Evolutionary conservation across 1,140 invertebrate species (phyloP), one percentile per base, ranked within the genome.

Genomic region (Drosophila malerkotliana): DNA sequence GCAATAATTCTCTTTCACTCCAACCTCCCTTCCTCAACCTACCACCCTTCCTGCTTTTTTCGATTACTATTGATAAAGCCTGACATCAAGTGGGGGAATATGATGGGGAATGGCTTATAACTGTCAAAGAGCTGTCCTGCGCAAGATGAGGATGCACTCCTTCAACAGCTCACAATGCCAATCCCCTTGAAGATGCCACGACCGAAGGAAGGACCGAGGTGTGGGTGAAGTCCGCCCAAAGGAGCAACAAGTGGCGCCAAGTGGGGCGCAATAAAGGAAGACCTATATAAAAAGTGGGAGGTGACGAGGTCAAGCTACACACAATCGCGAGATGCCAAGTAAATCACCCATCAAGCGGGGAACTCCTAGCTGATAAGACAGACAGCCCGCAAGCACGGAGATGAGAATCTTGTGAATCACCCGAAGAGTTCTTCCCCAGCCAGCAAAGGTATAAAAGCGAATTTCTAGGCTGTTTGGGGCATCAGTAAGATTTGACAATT

Each of bases 351-450:
- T 18, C 39, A 30, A 52, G 21, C 48, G 77, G 73, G 66, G 73
- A 79, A 74, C 59, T 78, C 34, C 45, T 37, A 34, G 30, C 51
- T 63, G 81, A 80, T 85, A 80, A 85, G 60, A 32, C 53, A 56
- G 49, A 24, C 28, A 48, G 30, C 3, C 14, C 56, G 18, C 21
- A 14, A 47, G 21, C 12, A 4, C 2, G 4, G 1, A 51, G 52
- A 84, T 73, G 73, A 3, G 44, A 47, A 14, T 41, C 12, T 47
- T 55, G 77, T 74, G 32, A 83, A 45, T 59, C 79, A 75, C 75
- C 63, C 44, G 56, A 44, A 12, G n/a, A 14, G 81, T 77, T 66
- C 37, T 66, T 74, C 64, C 58, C 41, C 64, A 15, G 26, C 6
- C 14, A 4, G 41, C 41, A 44, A 7, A 30, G 26, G 9, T 74